These are phyloP conservation scores for Muschampia plurimacula DNA, from an alignment of 2,888 invertebrate species.

Conservation along the genomic window DNA sequence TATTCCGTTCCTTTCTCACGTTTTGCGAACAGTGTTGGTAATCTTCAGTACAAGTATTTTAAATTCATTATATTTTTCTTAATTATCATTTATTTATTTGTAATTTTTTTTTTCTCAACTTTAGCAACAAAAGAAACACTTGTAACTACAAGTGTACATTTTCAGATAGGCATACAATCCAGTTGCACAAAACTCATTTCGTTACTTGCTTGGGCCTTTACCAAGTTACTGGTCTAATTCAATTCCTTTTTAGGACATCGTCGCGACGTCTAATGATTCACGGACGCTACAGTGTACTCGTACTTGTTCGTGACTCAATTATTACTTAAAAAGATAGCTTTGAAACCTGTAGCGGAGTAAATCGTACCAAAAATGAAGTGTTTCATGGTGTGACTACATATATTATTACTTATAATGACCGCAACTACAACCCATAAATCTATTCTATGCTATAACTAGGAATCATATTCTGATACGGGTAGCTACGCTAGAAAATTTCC, in stretches of 20 bases:
- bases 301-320: constrained; percentile 35
- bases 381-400: neutral
- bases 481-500: constrained; percentile 51
- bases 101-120: neutral
- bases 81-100: neutral
- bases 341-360: neutral
- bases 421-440: too few species aligned
- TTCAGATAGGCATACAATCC: constrained; percentile 9
- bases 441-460: too few species aligned
- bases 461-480: too few species aligned
- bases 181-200: constrained; percentile 45
- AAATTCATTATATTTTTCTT: neutral
- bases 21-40: neutral
- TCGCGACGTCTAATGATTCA: constrained; percentile 50
- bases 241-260: constrained; percentile 54
- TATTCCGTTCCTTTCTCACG: neutral
- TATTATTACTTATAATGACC: too few species aligned
- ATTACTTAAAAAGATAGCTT: constrained; percentile 12
- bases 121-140: neutral
- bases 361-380: neutral
- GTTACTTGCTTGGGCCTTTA: constrained; percentile 2
- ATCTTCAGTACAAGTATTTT: neutral
- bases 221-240: constrained; percentile 52
- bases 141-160: neutral
- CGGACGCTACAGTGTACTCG: constrained; percentile 35